Evolutionary conservation across 2,113 vertebrate genomes (phyloP).

Genomic region (Myrmecobius fasciatus): DNA sequence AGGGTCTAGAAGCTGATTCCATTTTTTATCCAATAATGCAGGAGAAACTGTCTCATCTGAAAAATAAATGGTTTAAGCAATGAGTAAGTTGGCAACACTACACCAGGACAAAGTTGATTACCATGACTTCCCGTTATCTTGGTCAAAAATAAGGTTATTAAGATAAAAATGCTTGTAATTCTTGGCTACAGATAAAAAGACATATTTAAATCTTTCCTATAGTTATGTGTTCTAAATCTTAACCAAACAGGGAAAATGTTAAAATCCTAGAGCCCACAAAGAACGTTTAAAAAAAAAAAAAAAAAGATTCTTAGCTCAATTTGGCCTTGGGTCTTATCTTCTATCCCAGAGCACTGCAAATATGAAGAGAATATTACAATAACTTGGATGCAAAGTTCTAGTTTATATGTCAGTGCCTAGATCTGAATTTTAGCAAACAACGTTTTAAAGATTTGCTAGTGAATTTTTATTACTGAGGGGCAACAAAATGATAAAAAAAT

Average conservation of each 20-base stretch:
- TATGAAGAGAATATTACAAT: constrained; percentile 47
- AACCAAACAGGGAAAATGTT: not conserved
- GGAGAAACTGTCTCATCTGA: constrained; percentile 94
- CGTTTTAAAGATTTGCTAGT: not conserved
- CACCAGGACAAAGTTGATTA: constrained; percentile 19
- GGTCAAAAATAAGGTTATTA: constrained; percentile 53
- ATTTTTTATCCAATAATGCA: constrained; percentile 92
- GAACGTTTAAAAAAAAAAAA: too few species aligned
- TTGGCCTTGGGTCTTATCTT: not conserved
- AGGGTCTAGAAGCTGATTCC: constrained; percentile 96
- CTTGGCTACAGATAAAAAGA: constrained; percentile 42
- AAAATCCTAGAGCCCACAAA: not conserved
- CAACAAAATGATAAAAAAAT: not conserved
- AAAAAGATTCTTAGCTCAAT: not conserved
- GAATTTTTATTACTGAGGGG: not conserved
- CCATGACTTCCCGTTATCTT: constrained; percentile 37
- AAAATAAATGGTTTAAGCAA: constrained; percentile 64
- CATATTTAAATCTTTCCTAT: constrained; percentile 15
- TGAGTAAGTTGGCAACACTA: constrained; percentile 54
- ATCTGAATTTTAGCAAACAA: not conserved
- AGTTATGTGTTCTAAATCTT: constrained; percentile 6
- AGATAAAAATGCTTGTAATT: constrained; percentile 46
- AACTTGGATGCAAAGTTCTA: constrained; percentile 30
- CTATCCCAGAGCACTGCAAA: constrained; percentile 57
- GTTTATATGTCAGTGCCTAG: not conserved